These are phyloP conservation scores for Chelidonichthys spinosus DNA, from an alignment of 2,797 vertebrate genomes.

Conservation along the genomic window DNA sequence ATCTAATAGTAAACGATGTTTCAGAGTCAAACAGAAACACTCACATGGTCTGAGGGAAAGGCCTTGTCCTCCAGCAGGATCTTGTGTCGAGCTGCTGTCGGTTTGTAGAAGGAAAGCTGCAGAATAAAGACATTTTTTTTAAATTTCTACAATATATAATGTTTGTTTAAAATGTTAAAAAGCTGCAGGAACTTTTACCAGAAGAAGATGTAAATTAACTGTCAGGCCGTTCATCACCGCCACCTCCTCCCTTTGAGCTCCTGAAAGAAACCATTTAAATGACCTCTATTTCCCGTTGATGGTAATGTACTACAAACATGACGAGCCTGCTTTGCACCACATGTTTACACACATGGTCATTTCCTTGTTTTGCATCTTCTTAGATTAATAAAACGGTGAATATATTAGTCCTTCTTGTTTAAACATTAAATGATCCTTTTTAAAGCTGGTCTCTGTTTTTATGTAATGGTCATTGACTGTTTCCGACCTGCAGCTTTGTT, in stretches of 20 bases:
- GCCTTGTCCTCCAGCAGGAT: conserved; percentile 94
- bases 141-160: too few species aligned
- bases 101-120: conserved; percentile 96
- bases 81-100: conserved; percentile 89
- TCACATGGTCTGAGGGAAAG: conserved; percentile 97
- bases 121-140: conserved; percentile 35
- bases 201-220: conserved; percentile 93
- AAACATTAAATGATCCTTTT: too few species aligned
- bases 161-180: too few species aligned
- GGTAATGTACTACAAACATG: not conserved
- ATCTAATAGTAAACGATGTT: not conserved
- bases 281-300: not conserved
- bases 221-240: conserved; percentile 95
- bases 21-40: conserved; percentile 41
- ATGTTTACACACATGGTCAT: too few species aligned
- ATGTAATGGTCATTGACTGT: too few species aligned
- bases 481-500: not conserved
- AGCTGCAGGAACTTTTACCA: conserved; percentile 80
- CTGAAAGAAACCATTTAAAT: conserved; percentile 75
- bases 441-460: too few species aligned
- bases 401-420: too few species aligned
- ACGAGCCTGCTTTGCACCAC: too few species aligned
- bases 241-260: conserved; percentile 90
- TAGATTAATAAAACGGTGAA: too few species aligned
- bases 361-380: too few species aligned